These are phyloP conservation scores for Podilymbus podiceps DNA, from an alignment of 2,113 vertebrate species.

Conservation along the genomic window DNA sequence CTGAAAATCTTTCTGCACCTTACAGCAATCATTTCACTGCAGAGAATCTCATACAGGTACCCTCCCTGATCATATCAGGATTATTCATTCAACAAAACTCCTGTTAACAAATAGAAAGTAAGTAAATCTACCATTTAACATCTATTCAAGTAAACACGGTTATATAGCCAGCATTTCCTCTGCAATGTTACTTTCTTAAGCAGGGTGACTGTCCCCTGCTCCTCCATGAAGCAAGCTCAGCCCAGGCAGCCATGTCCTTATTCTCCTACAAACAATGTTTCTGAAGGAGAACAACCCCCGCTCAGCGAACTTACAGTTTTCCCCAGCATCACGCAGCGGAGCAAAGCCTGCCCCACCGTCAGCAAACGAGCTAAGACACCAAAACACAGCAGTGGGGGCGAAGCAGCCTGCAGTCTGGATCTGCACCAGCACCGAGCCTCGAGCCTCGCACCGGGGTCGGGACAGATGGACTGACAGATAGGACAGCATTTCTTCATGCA, in stretches of 20 bases:
- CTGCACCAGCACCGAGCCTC: not conserved
- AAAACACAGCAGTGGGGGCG: not conserved
- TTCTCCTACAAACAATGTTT: constrained; percentile 28
- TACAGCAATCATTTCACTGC: constrained; percentile 12
- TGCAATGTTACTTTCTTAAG: constrained; percentile 27
- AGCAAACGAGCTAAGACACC: not conserved
- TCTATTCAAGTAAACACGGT: not conserved
- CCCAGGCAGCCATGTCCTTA: constrained; percentile 64
- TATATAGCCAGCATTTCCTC: not conserved
- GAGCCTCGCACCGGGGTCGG: not conserved
- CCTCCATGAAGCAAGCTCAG: constrained; percentile 23
- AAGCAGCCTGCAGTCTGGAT: constrained; percentile 19
- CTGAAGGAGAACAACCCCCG: constrained; percentile 1
- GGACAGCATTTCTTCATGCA: not conserved
- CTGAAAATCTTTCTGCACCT: constrained; percentile 22
- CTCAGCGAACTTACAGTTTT: not conserved
- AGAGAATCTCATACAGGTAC: not conserved
- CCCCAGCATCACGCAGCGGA: not conserved
- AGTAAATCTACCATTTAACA: not conserved
- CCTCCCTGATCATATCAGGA: not conserved
- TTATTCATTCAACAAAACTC: constrained; percentile 1
- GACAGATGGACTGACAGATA: constrained; percentile 7
- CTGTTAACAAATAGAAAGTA: not conserved
- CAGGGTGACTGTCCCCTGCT: not conserved
- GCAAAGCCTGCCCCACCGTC: not conserved